A percentile compares a stretch with the other conserved stretches of the same genome.
These are phyloP conservation scores for Anguilla rostrata DNA, from an alignment of 2,113 vertebrate genomes.

Conservation along the genomic window DNA sequence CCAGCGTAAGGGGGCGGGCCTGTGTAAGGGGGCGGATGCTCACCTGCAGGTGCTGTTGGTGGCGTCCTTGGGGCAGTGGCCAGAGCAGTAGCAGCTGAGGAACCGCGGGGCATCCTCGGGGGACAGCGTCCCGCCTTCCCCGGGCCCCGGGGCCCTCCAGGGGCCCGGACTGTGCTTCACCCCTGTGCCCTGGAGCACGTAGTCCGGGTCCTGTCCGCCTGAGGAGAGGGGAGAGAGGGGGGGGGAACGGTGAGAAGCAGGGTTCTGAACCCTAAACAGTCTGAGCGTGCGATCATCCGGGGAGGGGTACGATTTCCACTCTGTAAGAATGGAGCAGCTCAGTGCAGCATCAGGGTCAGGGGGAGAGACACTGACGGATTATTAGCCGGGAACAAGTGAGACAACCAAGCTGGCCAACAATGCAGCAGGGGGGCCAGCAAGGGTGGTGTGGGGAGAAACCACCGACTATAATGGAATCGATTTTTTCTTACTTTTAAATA, in stretches of 20 bases:
- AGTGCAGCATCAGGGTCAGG: no score
- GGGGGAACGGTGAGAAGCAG: neutral
- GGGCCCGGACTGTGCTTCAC: slow-evolving; percentile 78
- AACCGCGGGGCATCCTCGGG: slow-evolving; percentile 92
- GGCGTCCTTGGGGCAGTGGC: slow-evolving; percentile 92
- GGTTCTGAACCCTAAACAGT: neutral
- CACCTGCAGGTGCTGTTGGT: slow-evolving; percentile 96
- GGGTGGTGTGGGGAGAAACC: neutral
- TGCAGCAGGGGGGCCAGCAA: neutral
- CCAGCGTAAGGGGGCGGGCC: neutral
- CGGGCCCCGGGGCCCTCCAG: slow-evolving; percentile 68
- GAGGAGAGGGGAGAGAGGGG: neutral
- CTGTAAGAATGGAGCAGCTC: no score
- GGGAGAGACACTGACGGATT: no score
- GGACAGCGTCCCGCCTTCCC: slow-evolving; percentile 76
- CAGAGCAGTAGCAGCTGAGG: slow-evolving; percentile 93
- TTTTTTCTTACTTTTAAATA: no score
- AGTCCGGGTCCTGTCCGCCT: slow-evolving; percentile 83
- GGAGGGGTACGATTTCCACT: no score
- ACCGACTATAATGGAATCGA: neutral
- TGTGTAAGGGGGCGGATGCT: slow-evolving; percentile 49
- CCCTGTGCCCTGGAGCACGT: slow-evolving; percentile 85
- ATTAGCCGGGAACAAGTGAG: no score
- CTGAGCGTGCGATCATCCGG: no score
- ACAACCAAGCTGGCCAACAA: neutral